A percentile compares a stretch with the other conserved stretches of the same genome.
phyloP scores from a whole-genome alignment of 2,113 vertebrate genomes.

The Plecturocebus donacophilus region DNA sequence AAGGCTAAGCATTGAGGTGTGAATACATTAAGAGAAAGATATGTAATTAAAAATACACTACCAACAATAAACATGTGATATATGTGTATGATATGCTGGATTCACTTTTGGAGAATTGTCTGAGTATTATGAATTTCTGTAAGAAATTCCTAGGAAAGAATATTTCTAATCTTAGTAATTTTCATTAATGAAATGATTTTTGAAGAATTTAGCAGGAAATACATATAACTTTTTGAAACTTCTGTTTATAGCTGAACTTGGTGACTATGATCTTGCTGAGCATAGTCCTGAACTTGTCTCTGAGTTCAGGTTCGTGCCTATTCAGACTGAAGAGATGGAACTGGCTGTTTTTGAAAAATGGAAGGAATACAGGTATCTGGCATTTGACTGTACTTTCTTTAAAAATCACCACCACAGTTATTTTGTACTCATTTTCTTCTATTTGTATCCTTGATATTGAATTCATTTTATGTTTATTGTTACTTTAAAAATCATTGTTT shows the following conservation, averaged over 20 bases:
- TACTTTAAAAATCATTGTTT: conserved; percentile 41
- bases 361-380: conserved; percentile 95
- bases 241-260: conserved; percentile 92
- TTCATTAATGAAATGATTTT: conserved; percentile 7
- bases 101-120: neutral
- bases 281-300: conserved; percentile 94
- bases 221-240: conserved; percentile 53
- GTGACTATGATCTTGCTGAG: conserved; percentile 95
- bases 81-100: neutral
- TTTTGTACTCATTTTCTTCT: conserved; percentile 28
- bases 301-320: conserved; percentile 96
- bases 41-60: neutral
- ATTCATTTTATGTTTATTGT: neutral
- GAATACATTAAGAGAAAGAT: conserved; percentile 21
- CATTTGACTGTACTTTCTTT: neutral
- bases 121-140: neutral
- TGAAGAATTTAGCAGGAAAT: conserved; percentile 34
- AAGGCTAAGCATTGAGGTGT: neutral
- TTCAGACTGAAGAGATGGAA: conserved; percentile 96
- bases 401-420: neutral
- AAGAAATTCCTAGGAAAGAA: neutral
- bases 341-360: conserved; percentile 93
- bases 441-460: conserved; percentile 1
- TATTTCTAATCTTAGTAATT: neutral
- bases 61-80: neutral